These are phyloP conservation scores for Xenops minutus DNA, from an alignment of 2,797 vertebrate species.

Conservation along the genomic window DNA sequence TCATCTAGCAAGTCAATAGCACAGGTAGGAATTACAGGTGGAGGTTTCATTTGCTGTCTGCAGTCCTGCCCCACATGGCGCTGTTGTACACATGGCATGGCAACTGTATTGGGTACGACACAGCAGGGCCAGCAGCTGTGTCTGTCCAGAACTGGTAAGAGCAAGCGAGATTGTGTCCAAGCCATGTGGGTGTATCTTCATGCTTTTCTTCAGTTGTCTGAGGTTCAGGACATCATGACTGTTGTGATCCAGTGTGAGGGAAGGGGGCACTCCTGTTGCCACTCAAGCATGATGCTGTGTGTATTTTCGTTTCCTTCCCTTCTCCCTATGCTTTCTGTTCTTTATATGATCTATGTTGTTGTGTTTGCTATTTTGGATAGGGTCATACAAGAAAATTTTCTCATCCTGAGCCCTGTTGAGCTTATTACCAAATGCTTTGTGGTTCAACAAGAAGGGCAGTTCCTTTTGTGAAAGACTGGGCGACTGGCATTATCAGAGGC, in stretches of 20 bases:
- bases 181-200: background rate
- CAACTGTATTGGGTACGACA: background rate
- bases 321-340: background rate
- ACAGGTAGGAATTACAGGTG: background rate
- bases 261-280: fast-evolving
- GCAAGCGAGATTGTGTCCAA: background rate
- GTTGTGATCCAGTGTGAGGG: fast-evolving
- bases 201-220: background rate
- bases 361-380: background rate
- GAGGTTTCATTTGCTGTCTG: background rate
- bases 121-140: background rate
- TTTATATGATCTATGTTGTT: background rate
- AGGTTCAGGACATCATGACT: background rate
- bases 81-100: background rate
- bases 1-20: background rate
- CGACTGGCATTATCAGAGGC: background rate
- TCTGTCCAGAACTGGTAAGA: background rate
- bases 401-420: background rate
- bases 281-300: too few species aligned
- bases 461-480: background rate
- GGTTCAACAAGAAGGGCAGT: fast-evolving
- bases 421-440: background rate
- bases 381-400: background rate
- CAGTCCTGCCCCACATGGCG: background rate
- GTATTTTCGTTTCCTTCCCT: background rate